Evolutionary conservation across 2,797 vertebrate genomes (phyloP), one percentile per base, ranked within the genome.

Genomic region (Sternarchorhynchus goeldii): DNA sequence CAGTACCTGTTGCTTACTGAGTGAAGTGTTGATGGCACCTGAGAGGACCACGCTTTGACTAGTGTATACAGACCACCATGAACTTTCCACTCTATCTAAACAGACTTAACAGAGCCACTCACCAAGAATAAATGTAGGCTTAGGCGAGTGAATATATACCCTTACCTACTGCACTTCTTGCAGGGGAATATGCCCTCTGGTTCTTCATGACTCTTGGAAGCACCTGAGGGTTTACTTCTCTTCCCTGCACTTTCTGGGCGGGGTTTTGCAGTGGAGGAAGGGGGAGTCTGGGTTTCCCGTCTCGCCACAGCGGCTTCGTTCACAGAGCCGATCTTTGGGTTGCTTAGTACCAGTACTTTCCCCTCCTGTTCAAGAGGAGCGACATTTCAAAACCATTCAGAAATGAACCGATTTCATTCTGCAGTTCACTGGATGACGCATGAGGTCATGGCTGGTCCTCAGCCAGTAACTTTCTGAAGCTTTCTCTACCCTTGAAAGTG

Each of bases 91-190:
- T 25, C 25, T 25, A 25, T 25, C 25, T 7, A 36, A 36, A 36
- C 34, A 36, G 34, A 36, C 34, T 36, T 4, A 36, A 36, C 34
- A 4, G 34, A 36, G 34, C 6, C 34, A 36, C 34, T 36, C 34
- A 36, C 34, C 34, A 36, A 36, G 6, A 4, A 36, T 36, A 36
- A 36, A 36, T 0, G 1, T 7, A 36, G 34, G 0, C 3, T 36
- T 36, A 36, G 0, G 2, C 39, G 39, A 7, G 39, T 10, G 10
- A 7, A 10, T 41, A 12, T 12, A 2, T 12, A 85, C 86, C 0
- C 86, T 91, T 80, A 99, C 98, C 97, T 97, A 91, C 95, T 96
- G 75, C 98, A 99, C 87, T 99, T 99, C 93, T 99, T 99, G 92
- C 98, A 99, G 29, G 98, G 98, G 90, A 99, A 99, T 20, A 95